Evolutionary conservation across 2,113 vertebrate species (phyloP).

Genomic region (Onychorhynchus coronatus): DNA sequence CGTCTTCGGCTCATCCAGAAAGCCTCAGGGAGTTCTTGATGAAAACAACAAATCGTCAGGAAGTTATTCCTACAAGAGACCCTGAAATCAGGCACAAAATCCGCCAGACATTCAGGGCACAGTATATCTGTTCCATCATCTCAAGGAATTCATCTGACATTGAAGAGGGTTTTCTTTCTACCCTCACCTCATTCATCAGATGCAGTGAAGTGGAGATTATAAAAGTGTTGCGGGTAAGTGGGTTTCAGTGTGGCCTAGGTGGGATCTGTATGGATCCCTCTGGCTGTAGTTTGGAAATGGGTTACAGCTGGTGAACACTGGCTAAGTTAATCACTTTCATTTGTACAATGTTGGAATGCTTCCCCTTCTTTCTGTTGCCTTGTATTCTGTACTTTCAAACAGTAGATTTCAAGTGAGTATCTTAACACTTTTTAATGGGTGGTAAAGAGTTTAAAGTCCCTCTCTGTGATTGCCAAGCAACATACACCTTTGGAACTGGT

Average conservation of each 20-base stretch:
- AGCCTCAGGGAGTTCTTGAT: conserved; percentile 91
- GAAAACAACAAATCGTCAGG: conserved; percentile 93
- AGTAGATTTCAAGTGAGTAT: not conserved
- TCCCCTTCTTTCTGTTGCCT: not conserved
- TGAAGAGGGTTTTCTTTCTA: conserved; percentile 95
- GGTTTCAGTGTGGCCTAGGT: not conserved
- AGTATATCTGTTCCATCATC: conserved; percentile 96
- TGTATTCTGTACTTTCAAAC: not conserved
- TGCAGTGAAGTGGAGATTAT: conserved; percentile 97
- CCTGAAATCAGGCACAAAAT: conserved; percentile 95
- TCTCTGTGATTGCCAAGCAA: not conserved
- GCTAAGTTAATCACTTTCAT: not conserved
- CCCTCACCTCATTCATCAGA: conserved; percentile 94
- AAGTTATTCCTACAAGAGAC: conserved; percentile 94
- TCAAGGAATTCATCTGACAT: conserved; percentile 89
- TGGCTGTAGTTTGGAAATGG: not conserved
- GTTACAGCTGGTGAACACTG: not conserved
- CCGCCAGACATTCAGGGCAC: conserved; percentile 91
- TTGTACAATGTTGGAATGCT: not conserved
- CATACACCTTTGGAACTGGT: not conserved
- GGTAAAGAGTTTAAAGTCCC: not conserved
- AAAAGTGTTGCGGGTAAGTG: conserved; percentile 92
- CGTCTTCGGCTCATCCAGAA: conserved; percentile 90
- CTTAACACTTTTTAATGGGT: not conserved
- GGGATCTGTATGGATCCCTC: not conserved